Conservation (phyloP, 1,140 invertebrate genomes). For the Drosophila insularis region DNA sequence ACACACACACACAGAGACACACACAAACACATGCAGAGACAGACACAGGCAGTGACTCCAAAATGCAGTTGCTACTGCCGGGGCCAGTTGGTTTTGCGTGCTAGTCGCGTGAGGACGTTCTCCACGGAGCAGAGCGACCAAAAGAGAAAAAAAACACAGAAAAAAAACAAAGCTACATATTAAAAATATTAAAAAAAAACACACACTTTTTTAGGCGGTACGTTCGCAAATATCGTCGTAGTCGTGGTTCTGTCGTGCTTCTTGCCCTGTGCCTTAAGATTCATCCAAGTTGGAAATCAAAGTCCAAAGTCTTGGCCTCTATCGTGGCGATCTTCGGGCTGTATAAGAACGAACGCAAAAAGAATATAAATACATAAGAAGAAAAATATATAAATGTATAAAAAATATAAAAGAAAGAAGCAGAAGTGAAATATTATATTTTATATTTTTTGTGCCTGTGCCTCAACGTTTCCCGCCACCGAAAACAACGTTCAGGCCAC, state of each 20-base stretch:
- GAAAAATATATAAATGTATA: not conserved
- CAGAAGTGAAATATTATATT: constrained; percentile 62
- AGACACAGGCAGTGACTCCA: constrained; percentile 2
- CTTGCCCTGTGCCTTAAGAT: not conserved
- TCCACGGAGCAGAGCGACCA: constrained; percentile 24
- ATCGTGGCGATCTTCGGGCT: constrained; percentile 18
- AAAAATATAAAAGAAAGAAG: constrained; percentile 9
- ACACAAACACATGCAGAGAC: not conserved
- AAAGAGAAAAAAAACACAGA: constrained; percentile 8
- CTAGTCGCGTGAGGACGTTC: constrained; percentile 70
- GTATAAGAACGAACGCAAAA: constrained; percentile 7
- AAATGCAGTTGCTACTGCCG: constrained; percentile 38
- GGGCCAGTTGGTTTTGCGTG: constrained; percentile 61
- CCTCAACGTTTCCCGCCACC: not conserved
- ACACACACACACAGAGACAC: not conserved
- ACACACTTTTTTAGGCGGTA: not conserved
- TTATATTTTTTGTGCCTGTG: constrained; percentile 49
- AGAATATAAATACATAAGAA: not conserved
- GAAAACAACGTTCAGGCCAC: not conserved
- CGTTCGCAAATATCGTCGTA: not conserved
- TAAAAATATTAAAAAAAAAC: too few relatives aligned
- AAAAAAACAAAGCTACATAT: not conserved
- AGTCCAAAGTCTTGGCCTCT: constrained; percentile 1
- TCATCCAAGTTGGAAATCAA: not conserved
- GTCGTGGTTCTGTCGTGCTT: not conserved